Percentiles rank a stretch among this genome's conserved stretches.
These are phyloP conservation scores for Pseudomyrmex flavicornis DNA, from an alignment of 1,140 invertebrate species.

Conservation along the genomic window DNA sequence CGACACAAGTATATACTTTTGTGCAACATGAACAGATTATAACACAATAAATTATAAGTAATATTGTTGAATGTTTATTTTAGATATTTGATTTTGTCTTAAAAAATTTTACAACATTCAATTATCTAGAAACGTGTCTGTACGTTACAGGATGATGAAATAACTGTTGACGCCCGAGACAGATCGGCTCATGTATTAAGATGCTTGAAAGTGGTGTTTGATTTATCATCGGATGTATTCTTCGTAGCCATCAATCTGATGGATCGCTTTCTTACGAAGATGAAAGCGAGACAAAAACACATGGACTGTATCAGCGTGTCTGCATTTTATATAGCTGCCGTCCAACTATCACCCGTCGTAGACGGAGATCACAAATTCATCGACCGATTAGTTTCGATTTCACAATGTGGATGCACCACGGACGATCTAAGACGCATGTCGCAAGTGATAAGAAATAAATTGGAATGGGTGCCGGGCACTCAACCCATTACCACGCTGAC, in stretches of 20 bases:
- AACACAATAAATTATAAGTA: not conserved
- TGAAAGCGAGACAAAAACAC: constrained; percentile 90
- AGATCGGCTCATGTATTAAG: constrained; percentile 91
- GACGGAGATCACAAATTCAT: constrained; percentile 76
- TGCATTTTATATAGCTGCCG: constrained; percentile 88
- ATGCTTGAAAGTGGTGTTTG: constrained; percentile 93
- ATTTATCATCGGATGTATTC: constrained; percentile 91
- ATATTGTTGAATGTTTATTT: not conserved
- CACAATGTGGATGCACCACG: constrained; percentile 90
- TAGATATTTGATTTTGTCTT: constrained; percentile 4
- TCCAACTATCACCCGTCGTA: constrained; percentile 81
- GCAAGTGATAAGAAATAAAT: constrained; percentile 89
- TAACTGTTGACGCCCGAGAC: constrained; percentile 90
- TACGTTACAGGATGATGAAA: constrained; percentile 86
- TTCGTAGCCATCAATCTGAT: constrained; percentile 91
- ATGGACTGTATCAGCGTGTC: constrained; percentile 90
- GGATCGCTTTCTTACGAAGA: constrained; percentile 90
- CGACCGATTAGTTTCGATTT: constrained; percentile 85
- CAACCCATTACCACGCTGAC: constrained; percentile 88
- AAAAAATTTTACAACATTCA: not conserved
- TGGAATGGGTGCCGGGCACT: constrained; percentile 87
- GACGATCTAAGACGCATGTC: constrained; percentile 91
- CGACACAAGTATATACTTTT: constrained; percentile 57
- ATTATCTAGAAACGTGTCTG: not conserved
- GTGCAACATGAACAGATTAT: not conserved